Base-by-base conservation (phyloP, 2,888 invertebrate species). In the Rutpela maculata region DNA sequence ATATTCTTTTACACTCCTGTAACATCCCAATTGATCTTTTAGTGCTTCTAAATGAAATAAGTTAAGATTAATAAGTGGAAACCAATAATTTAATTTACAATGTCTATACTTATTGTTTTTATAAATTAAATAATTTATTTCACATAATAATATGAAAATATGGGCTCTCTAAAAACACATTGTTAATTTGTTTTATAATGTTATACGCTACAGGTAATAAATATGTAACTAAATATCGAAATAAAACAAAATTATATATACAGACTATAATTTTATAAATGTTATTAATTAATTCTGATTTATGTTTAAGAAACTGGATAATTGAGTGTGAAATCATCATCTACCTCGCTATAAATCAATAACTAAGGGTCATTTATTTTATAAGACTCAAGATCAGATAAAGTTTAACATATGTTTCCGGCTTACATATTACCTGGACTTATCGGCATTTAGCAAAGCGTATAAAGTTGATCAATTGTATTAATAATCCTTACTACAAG, bases 381-480 rank as follows among this genome's bases (percentile, higher is more conserved):
- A 68, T 68, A n/a, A 31, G 26, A 22, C 55, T 68, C 17, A 31
- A 26, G 68, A 68, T 68, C 68, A 68, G 68, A 68, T 56, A 68
- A n/a, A 31, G 9, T n/a, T 56, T 56, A 68, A 68, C 68, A 68
- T 57, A 57, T 68, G 68, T 68, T 68, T 68, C 68, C 68, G 68
- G 63, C 38, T 62, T 65, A 35, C 17, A 18, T 11, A 17, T 17
- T 65, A 38, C 63, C 38, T 6, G 10, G 62, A 22, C 31, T 35
- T 62, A 11, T 35, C 35, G 19, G 15, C 15, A 35, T 35, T 35
- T 7, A 35, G 31, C 31, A 35, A 35, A 9, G 7, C 31, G 31
- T 35, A 35, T 6, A 35, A 35, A 7, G 6, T 6, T 35, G 6
- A 35, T 35, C 31, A 35, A 35, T 9, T 35, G 31, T 35, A 35